These are phyloP conservation scores for Octopus sinensis DNA, from an alignment of 1,140 invertebrate species.

Conservation along the genomic window DNA sequence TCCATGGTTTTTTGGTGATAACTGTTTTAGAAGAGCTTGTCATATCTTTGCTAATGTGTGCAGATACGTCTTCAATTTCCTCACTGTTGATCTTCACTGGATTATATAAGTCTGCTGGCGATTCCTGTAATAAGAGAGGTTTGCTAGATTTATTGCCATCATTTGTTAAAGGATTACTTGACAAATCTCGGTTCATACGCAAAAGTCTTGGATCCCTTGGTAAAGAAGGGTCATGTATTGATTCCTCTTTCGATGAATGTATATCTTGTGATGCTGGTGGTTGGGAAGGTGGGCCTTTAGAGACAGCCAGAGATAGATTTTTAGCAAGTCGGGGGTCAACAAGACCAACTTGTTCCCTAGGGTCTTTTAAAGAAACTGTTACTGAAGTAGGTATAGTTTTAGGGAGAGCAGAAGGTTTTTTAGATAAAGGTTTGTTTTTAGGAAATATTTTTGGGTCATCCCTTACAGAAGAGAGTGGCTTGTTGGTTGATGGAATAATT, in stretches of 20 bases:
- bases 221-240: neutral
- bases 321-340: neutral
- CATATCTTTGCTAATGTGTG: neutral
- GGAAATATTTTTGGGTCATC: too few species aligned
- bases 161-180: neutral
- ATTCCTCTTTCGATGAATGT: too few species aligned
- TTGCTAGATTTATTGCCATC: neutral
- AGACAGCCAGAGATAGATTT: neutral
- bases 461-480: too few species aligned
- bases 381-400: neutral
- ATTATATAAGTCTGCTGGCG: neutral
- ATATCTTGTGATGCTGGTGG: neutral
- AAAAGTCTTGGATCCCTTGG: neutral
- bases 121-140: neutral
- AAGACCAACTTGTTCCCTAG: neutral
- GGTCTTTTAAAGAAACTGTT: neutral
- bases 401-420: neutral
- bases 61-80: neutral
- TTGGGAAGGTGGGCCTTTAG: neutral
- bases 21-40: neutral
- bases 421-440: too few species aligned
- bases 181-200: neutral
- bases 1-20: neutral
- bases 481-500: too few species aligned
- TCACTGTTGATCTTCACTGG: neutral